Conservation (phyloP, 1,140 invertebrate genomes). For the Drosophila elegans region DNA sequence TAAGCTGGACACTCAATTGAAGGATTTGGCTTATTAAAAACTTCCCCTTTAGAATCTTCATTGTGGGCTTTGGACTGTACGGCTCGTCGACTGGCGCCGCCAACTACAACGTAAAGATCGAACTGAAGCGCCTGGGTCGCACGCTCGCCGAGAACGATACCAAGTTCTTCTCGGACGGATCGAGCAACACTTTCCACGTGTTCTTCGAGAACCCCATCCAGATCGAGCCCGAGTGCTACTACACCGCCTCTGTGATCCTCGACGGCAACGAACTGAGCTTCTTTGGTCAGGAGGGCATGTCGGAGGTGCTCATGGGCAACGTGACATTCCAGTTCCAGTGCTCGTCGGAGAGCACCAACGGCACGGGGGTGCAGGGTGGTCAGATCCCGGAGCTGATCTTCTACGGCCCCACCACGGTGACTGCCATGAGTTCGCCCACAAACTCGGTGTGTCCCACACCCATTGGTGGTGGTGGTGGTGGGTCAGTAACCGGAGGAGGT, state of each 20-base stretch:
- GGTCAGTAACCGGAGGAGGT: slow-evolving; percentile 9
- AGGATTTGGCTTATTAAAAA: neutral
- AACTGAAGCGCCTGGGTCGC: slow-evolving; percentile 93
- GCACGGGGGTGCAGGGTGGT: slow-evolving; percentile 96
- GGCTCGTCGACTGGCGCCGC: slow-evolving; percentile 96
- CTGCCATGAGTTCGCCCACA: slow-evolving; percentile 69
- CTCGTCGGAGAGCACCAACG: slow-evolving; percentile 96
- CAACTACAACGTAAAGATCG: slow-evolving; percentile 95
- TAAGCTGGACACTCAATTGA: slow-evolving; percentile 9
- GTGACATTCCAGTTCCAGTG: slow-evolving; percentile 98
- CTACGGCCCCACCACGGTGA: slow-evolving; percentile 90
- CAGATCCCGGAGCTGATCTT: slow-evolving; percentile 98
- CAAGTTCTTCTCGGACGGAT: slow-evolving; percentile 97
- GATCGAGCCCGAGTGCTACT: slow-evolving; percentile 95
- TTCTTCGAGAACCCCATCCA: slow-evolving; percentile 97
- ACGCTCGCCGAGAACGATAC: slow-evolving; percentile 95
- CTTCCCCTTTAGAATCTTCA: slow-evolving; percentile 90
- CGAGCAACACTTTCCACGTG: slow-evolving; percentile 96
- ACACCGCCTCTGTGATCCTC: slow-evolving; percentile 95
- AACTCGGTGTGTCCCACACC: slow-evolving; percentile 75
- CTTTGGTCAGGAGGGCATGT: slow-evolving; percentile 97
- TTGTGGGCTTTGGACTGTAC: slow-evolving; percentile 96
- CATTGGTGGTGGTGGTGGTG: slow-evolving; percentile 40
- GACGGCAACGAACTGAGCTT: slow-evolving; percentile 96
- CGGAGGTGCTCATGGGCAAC: slow-evolving; percentile 94